Conservation (phyloP, 2,113 vertebrate species). For the Sigmodon hispidus region DNA sequence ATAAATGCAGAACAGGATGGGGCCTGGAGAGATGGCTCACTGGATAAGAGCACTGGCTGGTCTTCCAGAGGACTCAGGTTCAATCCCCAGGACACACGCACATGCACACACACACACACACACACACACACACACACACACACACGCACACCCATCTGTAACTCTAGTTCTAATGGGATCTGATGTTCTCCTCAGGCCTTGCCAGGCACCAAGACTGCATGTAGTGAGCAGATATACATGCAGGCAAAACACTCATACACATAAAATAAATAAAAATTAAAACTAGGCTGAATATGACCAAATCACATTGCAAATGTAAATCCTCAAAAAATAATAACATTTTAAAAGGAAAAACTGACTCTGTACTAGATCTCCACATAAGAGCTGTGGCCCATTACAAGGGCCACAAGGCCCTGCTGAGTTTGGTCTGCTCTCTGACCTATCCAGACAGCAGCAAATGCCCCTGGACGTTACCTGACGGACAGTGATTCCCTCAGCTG, state of each 20-base stretch:
- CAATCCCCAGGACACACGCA: too few species aligned
- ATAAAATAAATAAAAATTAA: not conserved
- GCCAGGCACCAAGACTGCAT: not conserved
- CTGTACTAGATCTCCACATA: not conserved
- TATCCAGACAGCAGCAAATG: not conserved
- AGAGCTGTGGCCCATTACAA: fast-evolving
- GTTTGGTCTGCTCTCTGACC: not conserved
- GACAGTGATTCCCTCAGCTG: fast-evolving
- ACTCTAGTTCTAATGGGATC: not conserved
- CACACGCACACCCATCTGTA: not conserved
- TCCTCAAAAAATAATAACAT: not conserved
- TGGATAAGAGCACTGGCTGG: too few species aligned
- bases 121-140: too few species aligned
- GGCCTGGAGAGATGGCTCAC: too few species aligned
- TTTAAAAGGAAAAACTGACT: not conserved
- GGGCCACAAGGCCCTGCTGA: not conserved
- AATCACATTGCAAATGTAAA: not conserved
- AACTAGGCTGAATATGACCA: not conserved
- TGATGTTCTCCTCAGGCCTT: not conserved
- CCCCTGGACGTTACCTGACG: not conserved
- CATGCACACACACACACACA: too few species aligned
- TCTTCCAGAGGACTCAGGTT: too few species aligned
- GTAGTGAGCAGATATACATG: not conserved
- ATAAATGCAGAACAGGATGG: too few species aligned
- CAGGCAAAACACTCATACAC: not conserved